These are phyloP conservation scores for Drosophila prolongata DNA, from an alignment of 2,888 invertebrate species.

Conservation along the genomic window DNA sequence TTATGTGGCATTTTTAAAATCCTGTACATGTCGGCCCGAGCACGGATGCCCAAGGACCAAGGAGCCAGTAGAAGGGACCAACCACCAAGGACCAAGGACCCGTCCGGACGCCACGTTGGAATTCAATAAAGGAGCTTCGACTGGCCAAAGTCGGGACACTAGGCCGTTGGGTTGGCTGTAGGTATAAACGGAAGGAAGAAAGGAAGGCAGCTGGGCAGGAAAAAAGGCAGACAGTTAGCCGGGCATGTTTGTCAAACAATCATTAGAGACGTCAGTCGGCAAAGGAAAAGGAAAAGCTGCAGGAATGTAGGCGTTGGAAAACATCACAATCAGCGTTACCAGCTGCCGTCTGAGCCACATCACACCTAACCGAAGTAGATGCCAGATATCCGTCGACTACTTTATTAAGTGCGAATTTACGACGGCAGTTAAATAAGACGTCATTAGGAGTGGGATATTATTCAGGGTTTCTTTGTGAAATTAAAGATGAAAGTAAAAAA, in stretches of 20 bases:
- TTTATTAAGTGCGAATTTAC: slow-evolving; percentile 36
- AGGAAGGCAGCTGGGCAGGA: slow-evolving; percentile 4
- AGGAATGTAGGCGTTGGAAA: slow-evolving; percentile 31
- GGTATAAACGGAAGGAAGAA: not conserved
- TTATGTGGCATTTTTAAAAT: slow-evolving; percentile 73
- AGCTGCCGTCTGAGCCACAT: slow-evolving; percentile 30
- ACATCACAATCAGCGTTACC: slow-evolving; percentile 64
- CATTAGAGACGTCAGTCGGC: slow-evolving; percentile 68
- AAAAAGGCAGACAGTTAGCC: slow-evolving; percentile 28
- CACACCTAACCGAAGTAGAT: slow-evolving; percentile 19
- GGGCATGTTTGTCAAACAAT: slow-evolving; percentile 73
- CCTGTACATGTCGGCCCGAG: slow-evolving; percentile 67
- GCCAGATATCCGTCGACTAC: slow-evolving; percentile 11
- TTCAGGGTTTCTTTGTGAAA: not conserved
- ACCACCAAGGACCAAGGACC: slow-evolving; percentile 14
- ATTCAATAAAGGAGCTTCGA: slow-evolving; percentile 67
- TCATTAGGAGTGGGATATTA: not conserved
- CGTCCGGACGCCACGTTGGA: slow-evolving; percentile 50
- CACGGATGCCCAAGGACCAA: slow-evolving; percentile 31
- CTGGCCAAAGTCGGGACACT: slow-evolving; percentile 10
- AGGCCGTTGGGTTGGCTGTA: slow-evolving; percentile 9
- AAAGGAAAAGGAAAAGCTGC: slow-evolving; percentile 29
- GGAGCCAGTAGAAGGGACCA: not conserved
- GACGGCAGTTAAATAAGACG: slow-evolving; percentile 9
- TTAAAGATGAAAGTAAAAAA: not conserved